Evolutionary conservation across 1,140 invertebrate species (phyloP), one percentile per base, ranked within the genome.

Genomic region (Phymorhynchus buccinoides): DNA sequence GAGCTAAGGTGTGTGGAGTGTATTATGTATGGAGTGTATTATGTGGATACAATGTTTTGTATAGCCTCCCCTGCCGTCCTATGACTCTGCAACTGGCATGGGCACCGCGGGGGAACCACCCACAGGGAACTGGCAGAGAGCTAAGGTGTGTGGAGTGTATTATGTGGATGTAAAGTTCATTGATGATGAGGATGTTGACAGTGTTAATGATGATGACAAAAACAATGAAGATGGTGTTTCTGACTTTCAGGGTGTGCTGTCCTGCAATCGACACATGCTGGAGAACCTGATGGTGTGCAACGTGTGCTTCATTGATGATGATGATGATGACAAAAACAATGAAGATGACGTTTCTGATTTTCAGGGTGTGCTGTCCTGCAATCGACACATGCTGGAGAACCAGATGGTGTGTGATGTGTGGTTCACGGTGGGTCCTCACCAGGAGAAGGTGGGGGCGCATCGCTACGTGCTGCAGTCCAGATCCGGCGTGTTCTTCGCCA

Each of bases 361-460:
- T 22, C 84, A 87, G 86, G 66, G 32, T 42, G 77, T 84, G n/a
- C 18, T 84, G 12, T 84, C 84, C 32, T 56, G 84, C 35, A 87
- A 87, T 39, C 84, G 83, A 2, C 84, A 85, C 73, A 85, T 83
- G 75, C 68, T 87, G 30, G 81, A 80, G 39, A 80, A 82, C 66
- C 86, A 87, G 81, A 44, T 87, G 68, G 80, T 52, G 4, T 87
- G 86, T 75, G 84, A 87, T n/a, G 48, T 87, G 6, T 83, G 62
- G 81, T 87, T 87, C 75, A 32, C 35, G 14, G 80, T 85, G 41
- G 86, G 86, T 75, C 78, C 80, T 18, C 66, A 80, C 42, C 41
- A 62, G 71, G 84, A 87, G 68, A 42, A 27, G 75, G 42, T 85
- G 12, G 83, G 86, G 16, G 86, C 86, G 0, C 86, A 87, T 42